Evolutionary conservation across 2,113 vertebrate species (phyloP).

Genomic region (Penelope pileata): DNA sequence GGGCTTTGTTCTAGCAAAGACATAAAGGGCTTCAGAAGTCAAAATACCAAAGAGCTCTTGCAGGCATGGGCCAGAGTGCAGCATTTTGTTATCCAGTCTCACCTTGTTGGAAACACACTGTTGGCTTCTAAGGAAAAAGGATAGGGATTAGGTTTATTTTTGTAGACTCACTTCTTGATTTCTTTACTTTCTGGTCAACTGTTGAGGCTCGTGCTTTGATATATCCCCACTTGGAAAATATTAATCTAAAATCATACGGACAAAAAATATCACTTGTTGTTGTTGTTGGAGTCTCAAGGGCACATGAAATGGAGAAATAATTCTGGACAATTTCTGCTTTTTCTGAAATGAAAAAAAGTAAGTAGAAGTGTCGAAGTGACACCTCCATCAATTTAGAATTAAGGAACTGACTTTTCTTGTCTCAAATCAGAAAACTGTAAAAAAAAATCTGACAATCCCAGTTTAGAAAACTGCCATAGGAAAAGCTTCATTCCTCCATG

Average conservation of each 20-base stretch:
- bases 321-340: constrained; percentile 18
- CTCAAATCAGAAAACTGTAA: neutral
- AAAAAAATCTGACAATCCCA: constrained; percentile 53
- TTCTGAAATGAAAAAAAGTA: constrained; percentile 47
- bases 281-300: neutral
- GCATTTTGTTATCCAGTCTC: constrained; percentile 34
- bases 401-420: constrained; percentile 35
- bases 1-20: neutral
- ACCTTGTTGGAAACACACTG: neutral
- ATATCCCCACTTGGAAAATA: neutral
- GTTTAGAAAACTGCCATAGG: constrained; percentile 17
- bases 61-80: constrained; percentile 5
- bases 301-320: neutral
- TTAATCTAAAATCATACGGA: neutral
- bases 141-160: neutral
- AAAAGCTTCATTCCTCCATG: neutral
- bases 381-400: constrained; percentile 48
- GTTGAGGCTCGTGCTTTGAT: neutral
- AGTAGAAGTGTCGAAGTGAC: constrained; percentile 33
- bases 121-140: neutral
- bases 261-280: neutral
- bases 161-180: neutral
- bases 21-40: constrained; percentile 6
- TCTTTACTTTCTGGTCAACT: constrained; percentile 1
- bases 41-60: constrained; percentile 40